Percentiles rank a stretch among this genome's conserved stretches.
These are phyloP conservation scores for Amblyjoppa proteus DNA, from an alignment of 2,888 invertebrate species.

Conservation along the genomic window DNA sequence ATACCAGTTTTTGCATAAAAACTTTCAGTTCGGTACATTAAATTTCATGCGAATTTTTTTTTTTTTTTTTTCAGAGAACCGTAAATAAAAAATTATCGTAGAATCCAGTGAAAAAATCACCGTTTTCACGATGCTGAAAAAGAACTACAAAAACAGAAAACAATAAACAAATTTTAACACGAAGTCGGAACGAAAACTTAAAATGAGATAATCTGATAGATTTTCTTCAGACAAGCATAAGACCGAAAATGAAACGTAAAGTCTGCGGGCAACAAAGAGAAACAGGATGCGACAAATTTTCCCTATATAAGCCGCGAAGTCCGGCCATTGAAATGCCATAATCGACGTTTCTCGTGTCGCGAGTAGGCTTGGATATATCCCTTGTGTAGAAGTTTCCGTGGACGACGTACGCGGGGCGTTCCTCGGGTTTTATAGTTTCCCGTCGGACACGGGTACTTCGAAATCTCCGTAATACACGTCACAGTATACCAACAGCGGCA, in stretches of 20 bases:
- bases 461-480: constrained; percentile 25
- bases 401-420: background rate
- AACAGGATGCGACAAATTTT: background rate
- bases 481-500: background rate
- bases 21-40: too few species aligned
- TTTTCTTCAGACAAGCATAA: background rate
- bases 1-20: too few species aligned
- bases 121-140: background rate
- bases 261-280: background rate
- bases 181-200: background rate
- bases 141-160: background rate
- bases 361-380: background rate
- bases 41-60: too few species aligned
- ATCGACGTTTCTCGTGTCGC: background rate
- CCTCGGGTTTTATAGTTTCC: constrained; percentile 45
- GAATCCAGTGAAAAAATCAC: background rate
- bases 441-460: constrained; percentile 31
- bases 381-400: background rate
- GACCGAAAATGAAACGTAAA: background rate
- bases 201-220: background rate
- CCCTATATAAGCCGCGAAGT: background rate
- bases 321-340: background rate
- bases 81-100: background rate
- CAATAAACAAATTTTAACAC: background rate
- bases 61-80: background rate